A percentile compares a stretch with the other conserved stretches of the same genome.
These are phyloP conservation scores for Acridotheres tristis DNA, from an alignment of 2,797 vertebrate species.

Conservation along the genomic window DNA sequence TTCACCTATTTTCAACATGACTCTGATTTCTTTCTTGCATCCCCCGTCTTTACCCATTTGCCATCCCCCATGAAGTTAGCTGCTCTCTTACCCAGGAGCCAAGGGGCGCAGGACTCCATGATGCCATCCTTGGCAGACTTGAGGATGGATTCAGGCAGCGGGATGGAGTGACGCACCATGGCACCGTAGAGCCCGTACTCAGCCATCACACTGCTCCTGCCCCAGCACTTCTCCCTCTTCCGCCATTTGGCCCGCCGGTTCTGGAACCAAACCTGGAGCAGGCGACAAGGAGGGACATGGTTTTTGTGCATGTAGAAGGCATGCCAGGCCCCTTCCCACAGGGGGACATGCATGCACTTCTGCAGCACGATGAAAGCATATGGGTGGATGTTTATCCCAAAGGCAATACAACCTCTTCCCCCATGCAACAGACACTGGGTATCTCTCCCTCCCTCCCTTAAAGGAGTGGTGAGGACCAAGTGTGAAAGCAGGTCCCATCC, in stretches of 20 bases:
- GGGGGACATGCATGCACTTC: background rate
- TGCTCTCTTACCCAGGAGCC: conserved; percentile 90
- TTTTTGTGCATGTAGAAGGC: background rate
- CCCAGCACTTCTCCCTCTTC: conserved; percentile 99
- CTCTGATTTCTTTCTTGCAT: background rate
- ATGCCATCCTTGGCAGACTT: conserved; percentile 98
- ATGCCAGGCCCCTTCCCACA: background rate
- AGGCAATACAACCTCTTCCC: background rate
- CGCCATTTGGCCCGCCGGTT: conserved; percentile 98
- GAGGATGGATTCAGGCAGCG: conserved; percentile 97
- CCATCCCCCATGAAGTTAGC: background rate
- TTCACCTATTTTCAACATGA: background rate
- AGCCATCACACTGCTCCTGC: conserved; percentile 97
- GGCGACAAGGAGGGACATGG: background rate
- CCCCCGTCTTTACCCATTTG: background rate
- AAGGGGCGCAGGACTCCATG: conserved; percentile 98
- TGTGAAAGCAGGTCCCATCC: background rate
- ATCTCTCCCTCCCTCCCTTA: background rate
- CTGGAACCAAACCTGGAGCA: conserved; percentile 96
- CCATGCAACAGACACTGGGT: background rate
- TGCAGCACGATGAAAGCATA: background rate
- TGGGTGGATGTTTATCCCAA: fast-evolving
- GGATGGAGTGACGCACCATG: conserved; percentile 98
- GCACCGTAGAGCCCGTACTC: conserved; percentile 97
- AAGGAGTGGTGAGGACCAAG: background rate